Evolutionary conservation across 2,888 invertebrate genomes (phyloP).

Genomic region (Leptinotarsa juncta): DNA sequence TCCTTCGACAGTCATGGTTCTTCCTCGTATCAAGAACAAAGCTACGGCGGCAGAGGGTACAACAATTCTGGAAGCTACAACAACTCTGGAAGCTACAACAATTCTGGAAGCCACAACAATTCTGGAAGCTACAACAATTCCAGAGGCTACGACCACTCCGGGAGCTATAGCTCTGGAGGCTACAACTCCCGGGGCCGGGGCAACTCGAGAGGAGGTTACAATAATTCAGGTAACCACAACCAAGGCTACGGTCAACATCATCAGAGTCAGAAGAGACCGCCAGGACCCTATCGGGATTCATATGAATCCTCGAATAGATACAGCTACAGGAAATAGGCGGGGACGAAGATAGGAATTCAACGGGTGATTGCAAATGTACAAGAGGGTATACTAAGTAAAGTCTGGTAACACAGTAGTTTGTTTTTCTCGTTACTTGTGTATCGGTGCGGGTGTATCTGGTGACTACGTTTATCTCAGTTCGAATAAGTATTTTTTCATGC

Average conservation of each 20-base stretch:
- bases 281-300: constrained; percentile 59
- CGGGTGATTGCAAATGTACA: constrained; percentile 6
- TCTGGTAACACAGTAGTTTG: not conserved
- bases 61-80: constrained; percentile 30
- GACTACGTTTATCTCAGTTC: constrained; percentile 3
- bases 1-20: constrained; percentile 37
- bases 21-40: constrained; percentile 31
- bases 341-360: not conserved
- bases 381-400: constrained; percentile 9
- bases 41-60: constrained; percentile 30
- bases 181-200: constrained; percentile 30
- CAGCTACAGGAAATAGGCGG: constrained; percentile 47
- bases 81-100: constrained; percentile 32
- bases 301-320: constrained; percentile 54
- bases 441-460: not conserved
- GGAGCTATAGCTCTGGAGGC: constrained; percentile 37
- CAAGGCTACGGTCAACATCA: no score
- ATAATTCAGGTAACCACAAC: constrained; percentile 4
- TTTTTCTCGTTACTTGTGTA: not conserved
- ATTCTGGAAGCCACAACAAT: constrained; percentile 25
- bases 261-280: constrained; percentile 45
- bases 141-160: constrained; percentile 33
- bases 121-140: constrained; percentile 40
- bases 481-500: no score
- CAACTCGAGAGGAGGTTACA: constrained; percentile 21